A percentile compares a stretch with the other conserved stretches of the same genome.
These are phyloP conservation scores for Synergus gifuensis DNA, from an alignment of 2,888 invertebrate genomes.

Conservation along the genomic window DNA sequence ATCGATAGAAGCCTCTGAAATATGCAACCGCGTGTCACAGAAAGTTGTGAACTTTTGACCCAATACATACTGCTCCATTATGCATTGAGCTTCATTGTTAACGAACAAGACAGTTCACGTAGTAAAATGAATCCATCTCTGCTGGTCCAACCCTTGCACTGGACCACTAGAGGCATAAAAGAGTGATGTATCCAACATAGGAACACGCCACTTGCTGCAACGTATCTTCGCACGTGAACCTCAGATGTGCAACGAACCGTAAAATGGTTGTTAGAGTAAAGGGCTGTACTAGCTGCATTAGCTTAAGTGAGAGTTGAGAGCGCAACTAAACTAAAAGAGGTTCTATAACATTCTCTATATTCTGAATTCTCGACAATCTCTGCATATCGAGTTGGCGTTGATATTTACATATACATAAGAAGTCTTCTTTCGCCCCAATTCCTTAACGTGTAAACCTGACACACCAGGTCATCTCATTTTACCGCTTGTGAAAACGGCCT, in stretches of 20 bases:
- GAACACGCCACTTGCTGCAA: background rate
- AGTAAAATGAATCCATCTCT: background rate
- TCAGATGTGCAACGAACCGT: background rate
- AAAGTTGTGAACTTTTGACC: slow-evolving; percentile 12
- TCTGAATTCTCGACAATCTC: too few relatives aligned
- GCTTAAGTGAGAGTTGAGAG: too few relatives aligned
- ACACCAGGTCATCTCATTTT: too few relatives aligned
- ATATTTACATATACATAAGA: too few relatives aligned
- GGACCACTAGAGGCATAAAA: background rate
- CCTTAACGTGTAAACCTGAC: too few relatives aligned
- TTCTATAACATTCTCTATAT: too few relatives aligned
- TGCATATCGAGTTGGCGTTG: too few relatives aligned
- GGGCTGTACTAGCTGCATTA: too few relatives aligned
- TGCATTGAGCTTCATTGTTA: background rate
- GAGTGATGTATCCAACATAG: background rate
- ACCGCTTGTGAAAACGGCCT: too few relatives aligned
- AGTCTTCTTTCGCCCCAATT: too few relatives aligned
- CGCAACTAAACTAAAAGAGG: too few relatives aligned
- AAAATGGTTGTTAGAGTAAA: background rate
- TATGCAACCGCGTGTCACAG: background rate
- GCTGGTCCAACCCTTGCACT: background rate
- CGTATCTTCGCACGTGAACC: background rate
- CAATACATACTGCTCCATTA: background rate
- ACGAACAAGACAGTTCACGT: background rate
- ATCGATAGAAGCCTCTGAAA: slow-evolving; percentile 25